Evolutionary conservation across 2,797 vertebrate genomes (phyloP), one percentile per base, ranked within the genome.

Genomic region (Muraenolepis orangiensis): DNA sequence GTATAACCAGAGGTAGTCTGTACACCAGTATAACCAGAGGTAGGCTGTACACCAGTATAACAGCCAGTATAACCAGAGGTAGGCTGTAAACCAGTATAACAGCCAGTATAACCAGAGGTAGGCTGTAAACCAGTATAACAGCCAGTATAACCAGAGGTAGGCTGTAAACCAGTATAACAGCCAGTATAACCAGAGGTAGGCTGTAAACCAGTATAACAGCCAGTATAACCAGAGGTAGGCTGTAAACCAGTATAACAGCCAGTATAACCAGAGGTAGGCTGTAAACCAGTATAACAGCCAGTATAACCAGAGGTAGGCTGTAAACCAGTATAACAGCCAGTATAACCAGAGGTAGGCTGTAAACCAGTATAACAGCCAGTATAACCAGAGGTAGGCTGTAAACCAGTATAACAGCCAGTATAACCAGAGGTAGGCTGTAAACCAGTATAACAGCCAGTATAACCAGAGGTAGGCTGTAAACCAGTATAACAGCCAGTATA

Each of bases 81-180:
- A 38, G 36, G 36, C 36, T 38, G 36, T 3, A 87, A 91, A 95
- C 8, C 89, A 96, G 80, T 98, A 96, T 97, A 97, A 93, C 92
- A 93, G n/a, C 73, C 40, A 97, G 42, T 93, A 96, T 57, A n/a
- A 11, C 51, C 51, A 57, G 51, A 57, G 51, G 51, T n/a, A 14
- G 30, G 16, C 28, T 30, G 69, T 77, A 10, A 11, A 57, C 51
- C 51, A 57, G 51, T n/a, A 3, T 57, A 57, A 57, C 4, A 57
- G n/a, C 51, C 16, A 18, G 51, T 18, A 57, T 57, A 57, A 6
- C 36, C 36, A 38, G 36, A 38, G 36, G 36, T 38, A 38, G 36
- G 36, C 36, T 38, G 36, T 1, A 11, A n/a, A 23, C 64, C 64
- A 66, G 64, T 29, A 29, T 28, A 66, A 66, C 64, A 28, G 1